These are phyloP conservation scores for Rattus rattus DNA, from an alignment of 2,113 vertebrate species.

Conservation along the genomic window DNA sequence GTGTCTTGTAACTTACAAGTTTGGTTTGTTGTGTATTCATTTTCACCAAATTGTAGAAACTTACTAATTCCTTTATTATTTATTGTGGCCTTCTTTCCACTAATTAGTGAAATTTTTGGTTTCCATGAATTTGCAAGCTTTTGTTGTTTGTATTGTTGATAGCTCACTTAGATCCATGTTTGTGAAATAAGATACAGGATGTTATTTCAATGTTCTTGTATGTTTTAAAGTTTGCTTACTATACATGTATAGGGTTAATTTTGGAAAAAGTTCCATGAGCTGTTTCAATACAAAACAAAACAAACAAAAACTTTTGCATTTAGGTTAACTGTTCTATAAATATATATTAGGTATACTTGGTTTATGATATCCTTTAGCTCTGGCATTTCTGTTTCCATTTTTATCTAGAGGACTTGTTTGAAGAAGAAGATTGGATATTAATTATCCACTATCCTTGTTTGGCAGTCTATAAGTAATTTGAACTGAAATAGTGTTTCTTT, in stretches of 20 bases:
- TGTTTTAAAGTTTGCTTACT: neutral
- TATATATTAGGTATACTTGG: neutral
- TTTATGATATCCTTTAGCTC: neutral
- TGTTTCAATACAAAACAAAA: neutral
- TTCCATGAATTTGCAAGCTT: neutral
- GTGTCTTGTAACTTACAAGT: no score
- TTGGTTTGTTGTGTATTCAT: neutral
- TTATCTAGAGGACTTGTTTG: neutral
- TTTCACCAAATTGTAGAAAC: neutral
- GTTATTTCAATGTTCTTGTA: neutral
- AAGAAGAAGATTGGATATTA: neutral
- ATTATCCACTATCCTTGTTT: neutral
- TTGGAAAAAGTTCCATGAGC: neutral
- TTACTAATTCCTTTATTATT: neutral
- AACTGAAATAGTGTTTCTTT: neutral
- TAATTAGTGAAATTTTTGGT: neutral
- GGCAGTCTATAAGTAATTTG: neutral
- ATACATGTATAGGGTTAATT: neutral
- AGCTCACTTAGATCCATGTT: neutral
- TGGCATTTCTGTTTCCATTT: neutral
- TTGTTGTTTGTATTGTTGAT: neutral
- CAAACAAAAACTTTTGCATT: neutral
- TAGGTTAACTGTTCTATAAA: neutral
- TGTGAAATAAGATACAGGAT: fast-evolving
- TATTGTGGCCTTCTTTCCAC: neutral